phyloP scores from a whole-genome alignment of 2,888 invertebrate species.

The Hesperia comma region DNA sequence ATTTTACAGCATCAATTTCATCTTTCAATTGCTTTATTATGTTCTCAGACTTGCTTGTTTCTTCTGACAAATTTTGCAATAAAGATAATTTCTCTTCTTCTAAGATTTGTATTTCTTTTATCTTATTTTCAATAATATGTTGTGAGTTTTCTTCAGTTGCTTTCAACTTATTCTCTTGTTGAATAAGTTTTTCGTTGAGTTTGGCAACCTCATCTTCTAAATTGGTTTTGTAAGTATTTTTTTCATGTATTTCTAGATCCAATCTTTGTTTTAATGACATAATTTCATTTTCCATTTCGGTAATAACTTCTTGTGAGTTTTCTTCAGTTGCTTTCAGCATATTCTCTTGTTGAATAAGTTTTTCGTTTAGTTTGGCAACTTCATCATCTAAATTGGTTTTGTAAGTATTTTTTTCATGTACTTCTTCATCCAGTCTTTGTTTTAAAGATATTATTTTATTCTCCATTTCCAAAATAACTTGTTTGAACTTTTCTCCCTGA shows the following conservation, averaged over 20 bases:
- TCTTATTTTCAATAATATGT: conserved; percentile 59
- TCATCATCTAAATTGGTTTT: conserved; percentile 59
- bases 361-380: conserved; percentile 65
- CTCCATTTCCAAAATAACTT: conserved; percentile 47
- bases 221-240: conserved; percentile 57
- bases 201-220: conserved; percentile 62
- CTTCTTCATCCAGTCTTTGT: conserved; percentile 70
- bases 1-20: conserved; percentile 62
- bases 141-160: conserved; percentile 54
- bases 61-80: conserved; percentile 62
- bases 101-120: conserved; percentile 65
- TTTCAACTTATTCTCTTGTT: conserved; percentile 65
- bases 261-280: conserved; percentile 64
- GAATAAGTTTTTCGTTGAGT: conserved; percentile 68
- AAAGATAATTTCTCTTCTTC: conserved; percentile 71
- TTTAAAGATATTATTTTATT: conserved; percentile 52
- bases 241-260: conserved; percentile 69
- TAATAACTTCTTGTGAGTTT: conserved; percentile 50
- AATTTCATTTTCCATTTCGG: not conserved
- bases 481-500: conserved; percentile 26
- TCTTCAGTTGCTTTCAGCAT: conserved; percentile 56
- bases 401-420: conserved; percentile 62
- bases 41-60: conserved; percentile 62
- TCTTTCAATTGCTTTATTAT: conserved; percentile 57
- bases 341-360: conserved; percentile 68